Base-by-base conservation (phyloP, 1,140 invertebrate genomes). In the Andrena cerasifolii region DNA sequence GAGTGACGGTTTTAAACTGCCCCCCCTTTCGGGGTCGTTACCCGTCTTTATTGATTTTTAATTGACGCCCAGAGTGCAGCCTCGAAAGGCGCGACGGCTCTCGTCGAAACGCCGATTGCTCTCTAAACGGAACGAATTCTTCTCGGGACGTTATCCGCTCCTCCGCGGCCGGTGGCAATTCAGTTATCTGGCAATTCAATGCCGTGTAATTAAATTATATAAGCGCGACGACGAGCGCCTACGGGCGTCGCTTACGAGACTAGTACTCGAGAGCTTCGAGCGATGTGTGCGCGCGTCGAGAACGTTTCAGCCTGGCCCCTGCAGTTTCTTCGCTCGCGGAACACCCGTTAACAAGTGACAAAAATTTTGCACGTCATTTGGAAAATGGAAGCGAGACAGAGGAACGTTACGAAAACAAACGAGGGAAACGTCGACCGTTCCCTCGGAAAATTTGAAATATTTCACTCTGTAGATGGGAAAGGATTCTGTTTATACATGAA, bases 131-230 rank as follows among this genome's bases (percentile, higher is more conserved):
- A 28, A 36, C 12, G 36, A 31, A 43, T 63, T 66, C 31, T 49
- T 56, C 53, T 43, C 33, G 43, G 28, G 40, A 74, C 75, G 63
- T 81, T 83, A 80, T 73, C 73, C 65, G 80, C 54, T 82, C 78
- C 81, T 86, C 75, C 77, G 76, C 72, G 66, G 59, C 78, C 33
- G 54, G 65, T 61, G 45, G 59, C 67, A 83, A 86, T 80, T 80
- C 36, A 45, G 61, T 86, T 83, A 84, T 66, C 16, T 58, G 78
- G 79, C 80, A 85, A 87, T 87, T 86, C 86, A 78, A 70, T 43
- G 51, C 47, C 31, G 78, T 58, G 53, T 86, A 86, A 86, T 86
- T 70, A 77, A 85, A 86, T 86, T 82, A 49, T 40, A 65, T 33
- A 40, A 78, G 45, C 67, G 65, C 58, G 65, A 63, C 53, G 26